A percentile compares a stretch with the other conserved stretches of the same genome.
Evolutionary conservation across 2,797 vertebrate genomes (phyloP).

Genomic region (Pseudomugil tenellus): DNA sequence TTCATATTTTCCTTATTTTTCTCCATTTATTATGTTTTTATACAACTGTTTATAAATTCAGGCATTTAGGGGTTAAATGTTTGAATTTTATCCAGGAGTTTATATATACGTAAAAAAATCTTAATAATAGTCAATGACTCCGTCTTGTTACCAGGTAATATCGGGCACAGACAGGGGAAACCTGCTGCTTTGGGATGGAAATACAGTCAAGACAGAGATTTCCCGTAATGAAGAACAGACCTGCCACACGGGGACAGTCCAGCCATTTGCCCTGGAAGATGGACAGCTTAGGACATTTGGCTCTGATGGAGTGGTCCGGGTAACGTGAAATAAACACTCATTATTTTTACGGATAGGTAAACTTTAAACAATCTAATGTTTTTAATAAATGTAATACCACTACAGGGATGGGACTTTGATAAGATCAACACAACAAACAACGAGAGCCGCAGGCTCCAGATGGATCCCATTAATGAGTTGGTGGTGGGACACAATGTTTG

Average conservation of each 20-base stretch:
- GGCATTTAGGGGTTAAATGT: too few species aligned
- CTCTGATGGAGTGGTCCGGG: slow-evolving; percentile 89
- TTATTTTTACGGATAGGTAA: not conserved
- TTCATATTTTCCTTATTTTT: too few species aligned
- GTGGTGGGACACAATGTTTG: slow-evolving; percentile 85
- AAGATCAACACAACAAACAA: slow-evolving; percentile 83
- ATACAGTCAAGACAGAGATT: slow-evolving; percentile 91
- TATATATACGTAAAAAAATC: too few species aligned
- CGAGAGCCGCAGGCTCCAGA: slow-evolving; percentile 82
- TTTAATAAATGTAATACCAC: too few species aligned
- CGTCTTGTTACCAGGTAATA: slow-evolving; percentile 83
- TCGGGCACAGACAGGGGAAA: slow-evolving; percentile 95
- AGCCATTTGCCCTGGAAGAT: slow-evolving; percentile 89
- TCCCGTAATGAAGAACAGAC: slow-evolving; percentile 76
- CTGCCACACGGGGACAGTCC: slow-evolving; percentile 88
- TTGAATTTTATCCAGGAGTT: too few species aligned
- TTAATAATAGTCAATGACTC: not conserved
- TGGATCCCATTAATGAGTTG: slow-evolving; percentile 92
- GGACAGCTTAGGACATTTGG: slow-evolving; percentile 90
- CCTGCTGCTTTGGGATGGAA: slow-evolving; percentile 93
- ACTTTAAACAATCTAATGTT: not conserved
- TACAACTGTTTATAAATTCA: too few species aligned
- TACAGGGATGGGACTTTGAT: slow-evolving; percentile 93
- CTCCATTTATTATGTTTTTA: too few species aligned
- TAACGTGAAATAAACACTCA: slow-evolving; percentile 65